phyloP scores from a whole-genome alignment of 2,113 vertebrate species.

The Dasyprocta punctata region DNA sequence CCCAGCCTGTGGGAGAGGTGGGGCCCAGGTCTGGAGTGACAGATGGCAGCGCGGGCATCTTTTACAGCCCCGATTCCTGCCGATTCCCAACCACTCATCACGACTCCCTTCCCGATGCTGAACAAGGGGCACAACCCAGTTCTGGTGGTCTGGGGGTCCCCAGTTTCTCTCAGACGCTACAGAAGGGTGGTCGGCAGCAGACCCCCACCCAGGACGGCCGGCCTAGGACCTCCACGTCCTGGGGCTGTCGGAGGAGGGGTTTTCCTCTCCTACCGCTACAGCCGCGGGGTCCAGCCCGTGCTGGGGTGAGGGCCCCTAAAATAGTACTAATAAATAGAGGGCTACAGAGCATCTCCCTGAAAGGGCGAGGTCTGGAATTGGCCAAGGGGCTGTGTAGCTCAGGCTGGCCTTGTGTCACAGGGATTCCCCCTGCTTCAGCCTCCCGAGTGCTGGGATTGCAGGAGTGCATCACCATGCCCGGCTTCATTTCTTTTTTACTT shows the following conservation, averaged over 20 bases:
- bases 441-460: background rate
- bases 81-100: background rate
- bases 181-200: background rate
- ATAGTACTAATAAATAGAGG: background rate
- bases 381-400: background rate
- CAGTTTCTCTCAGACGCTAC: background rate
- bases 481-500: background rate
- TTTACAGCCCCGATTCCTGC: background rate
- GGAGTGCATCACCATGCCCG: background rate
- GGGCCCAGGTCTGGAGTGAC: background rate
- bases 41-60: background rate
- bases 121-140: background rate
- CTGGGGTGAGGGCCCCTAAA: background rate
- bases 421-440: background rate
- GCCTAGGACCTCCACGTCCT: accelerated
- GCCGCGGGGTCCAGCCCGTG: background rate
- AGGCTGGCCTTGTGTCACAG: background rate
- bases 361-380: background rate
- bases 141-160: background rate
- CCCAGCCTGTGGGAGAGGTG: background rate
- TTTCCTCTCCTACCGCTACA: background rate
- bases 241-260: background rate
- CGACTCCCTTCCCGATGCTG: background rate
- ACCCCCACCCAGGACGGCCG: background rate
- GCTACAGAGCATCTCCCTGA: background rate